Evolutionary conservation across 2,888 invertebrate genomes (phyloP), one percentile per base, ranked within the genome.

Genomic region (Mongoloraphidia duomilia): DNA sequence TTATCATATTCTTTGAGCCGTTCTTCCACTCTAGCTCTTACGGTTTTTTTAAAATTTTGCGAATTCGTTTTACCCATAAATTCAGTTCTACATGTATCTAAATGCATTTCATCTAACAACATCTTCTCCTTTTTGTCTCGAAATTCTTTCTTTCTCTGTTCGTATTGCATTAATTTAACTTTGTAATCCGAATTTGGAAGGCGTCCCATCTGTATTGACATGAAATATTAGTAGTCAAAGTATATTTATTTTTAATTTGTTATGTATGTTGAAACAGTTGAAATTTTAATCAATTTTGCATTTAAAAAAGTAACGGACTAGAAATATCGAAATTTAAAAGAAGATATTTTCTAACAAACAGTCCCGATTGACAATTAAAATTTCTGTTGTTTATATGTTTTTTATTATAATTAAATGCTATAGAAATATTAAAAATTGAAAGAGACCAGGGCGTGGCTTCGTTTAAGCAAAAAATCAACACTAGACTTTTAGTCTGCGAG

Each of bases 101-200:
- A 13, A 11, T 41, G 26, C 36, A 17, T 36, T 34, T 35, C 12
- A 12, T 3, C 33, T 9, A 26, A 42, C 33, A n/a, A 1, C 12
- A 1, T 8, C 8, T 35, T 41, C 8, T 41, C 42, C 9, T 14
- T 34, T 17, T 47, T 17, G 5, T 50, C 50, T 8, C 54, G 49
- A 34, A 54, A 50, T 9, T 51, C 55, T 9, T 48, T 50, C n/a
- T 53, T 50, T 36, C 57, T 50, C 50, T 62, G 64, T 26, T 59
- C 58, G 44, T 61, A 64, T 13, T 61, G 60, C 14, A 62, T 47
- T 36, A 57, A 17, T 44, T 55, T 52, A 4, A 58, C 54, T 44
- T 59, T 55, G 37, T 61, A 57, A 50, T 62, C 56, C 6, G 63
- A 60, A 51, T 64, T 61, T 33, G 64, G 59, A 38, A 55, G 52